Percentiles rank a stretch among this genome's conserved stretches.
Conservation (phyloP, 2,888 invertebrate species). For the Hymenopus coronatus region DNA sequence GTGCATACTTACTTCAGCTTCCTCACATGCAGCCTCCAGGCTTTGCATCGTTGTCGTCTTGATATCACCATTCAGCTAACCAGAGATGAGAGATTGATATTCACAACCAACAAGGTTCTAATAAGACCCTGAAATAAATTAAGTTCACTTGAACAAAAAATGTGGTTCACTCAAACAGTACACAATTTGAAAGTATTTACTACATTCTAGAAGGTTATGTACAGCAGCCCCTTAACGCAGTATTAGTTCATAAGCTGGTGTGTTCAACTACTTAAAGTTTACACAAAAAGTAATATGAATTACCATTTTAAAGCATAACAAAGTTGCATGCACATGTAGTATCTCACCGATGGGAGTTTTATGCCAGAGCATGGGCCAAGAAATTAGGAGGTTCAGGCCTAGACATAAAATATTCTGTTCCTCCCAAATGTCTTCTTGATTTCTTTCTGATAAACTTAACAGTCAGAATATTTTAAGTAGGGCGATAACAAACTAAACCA, state of each 20-base stretch:
- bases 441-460: not conserved
- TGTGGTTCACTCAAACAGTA: not conserved
- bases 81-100: constrained; percentile 38
- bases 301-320: not conserved
- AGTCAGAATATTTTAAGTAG: constrained; percentile 1
- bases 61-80: constrained; percentile 50
- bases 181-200: not conserved
- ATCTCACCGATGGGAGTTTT: not conserved
- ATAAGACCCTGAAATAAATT: constrained; percentile 32
- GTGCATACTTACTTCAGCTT: constrained; percentile 58
- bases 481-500: not conserved
- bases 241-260: not conserved
- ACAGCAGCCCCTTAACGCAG: not conserved
- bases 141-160: not conserved
- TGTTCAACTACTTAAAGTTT: not conserved
- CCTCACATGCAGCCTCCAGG: constrained; percentile 64
- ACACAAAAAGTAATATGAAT: not conserved
- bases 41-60: constrained; percentile 59
- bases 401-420: constrained; percentile 1
- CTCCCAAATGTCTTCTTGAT: not conserved
- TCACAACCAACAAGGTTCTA: constrained; percentile 28
- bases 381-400: not conserved
- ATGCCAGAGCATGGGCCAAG: not conserved
- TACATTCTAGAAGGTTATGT: not conserved
- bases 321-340: not conserved